Conservation (phyloP, 2,113 vertebrate genomes). For the Cygnus buccinator region DNA sequence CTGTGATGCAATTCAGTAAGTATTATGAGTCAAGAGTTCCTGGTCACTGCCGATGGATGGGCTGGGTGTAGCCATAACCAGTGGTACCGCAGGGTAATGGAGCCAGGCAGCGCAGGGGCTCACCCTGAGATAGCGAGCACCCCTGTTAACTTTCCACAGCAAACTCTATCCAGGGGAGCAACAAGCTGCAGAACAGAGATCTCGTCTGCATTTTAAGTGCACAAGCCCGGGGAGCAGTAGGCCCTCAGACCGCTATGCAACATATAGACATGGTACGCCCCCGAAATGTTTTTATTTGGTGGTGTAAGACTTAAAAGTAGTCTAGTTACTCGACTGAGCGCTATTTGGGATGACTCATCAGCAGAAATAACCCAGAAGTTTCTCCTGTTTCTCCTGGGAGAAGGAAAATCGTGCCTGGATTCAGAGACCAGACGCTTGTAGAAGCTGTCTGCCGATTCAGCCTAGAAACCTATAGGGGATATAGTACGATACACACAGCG, state of each 20-base stretch:
- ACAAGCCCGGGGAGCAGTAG: accelerated
- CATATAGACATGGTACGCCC: background rate
- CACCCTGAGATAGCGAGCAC: accelerated
- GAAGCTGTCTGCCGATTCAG: background rate
- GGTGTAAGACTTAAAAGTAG: accelerated
- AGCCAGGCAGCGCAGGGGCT: accelerated
- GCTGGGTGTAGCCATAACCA: accelerated
- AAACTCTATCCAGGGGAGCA: accelerated
- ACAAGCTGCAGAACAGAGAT: accelerated
- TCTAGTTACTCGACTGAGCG: accelerated
- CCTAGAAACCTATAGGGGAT: background rate
- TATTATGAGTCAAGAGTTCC: accelerated
- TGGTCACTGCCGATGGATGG: too few relatives aligned
- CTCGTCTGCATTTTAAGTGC: accelerated
- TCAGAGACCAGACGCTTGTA: accelerated
- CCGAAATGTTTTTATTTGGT: background rate
- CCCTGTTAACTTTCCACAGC: too few relatives aligned
- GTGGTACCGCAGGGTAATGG: accelerated
- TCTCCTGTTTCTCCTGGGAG: background rate
- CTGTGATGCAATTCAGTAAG: background rate
- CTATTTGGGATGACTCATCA: too few relatives aligned
- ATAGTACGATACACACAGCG: accelerated
- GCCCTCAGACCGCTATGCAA: background rate
- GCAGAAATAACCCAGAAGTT: background rate
- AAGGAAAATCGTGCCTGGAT: background rate